Conservation (phyloP, 2,113 vertebrate genomes). For the Oceanites oceanicus region DNA sequence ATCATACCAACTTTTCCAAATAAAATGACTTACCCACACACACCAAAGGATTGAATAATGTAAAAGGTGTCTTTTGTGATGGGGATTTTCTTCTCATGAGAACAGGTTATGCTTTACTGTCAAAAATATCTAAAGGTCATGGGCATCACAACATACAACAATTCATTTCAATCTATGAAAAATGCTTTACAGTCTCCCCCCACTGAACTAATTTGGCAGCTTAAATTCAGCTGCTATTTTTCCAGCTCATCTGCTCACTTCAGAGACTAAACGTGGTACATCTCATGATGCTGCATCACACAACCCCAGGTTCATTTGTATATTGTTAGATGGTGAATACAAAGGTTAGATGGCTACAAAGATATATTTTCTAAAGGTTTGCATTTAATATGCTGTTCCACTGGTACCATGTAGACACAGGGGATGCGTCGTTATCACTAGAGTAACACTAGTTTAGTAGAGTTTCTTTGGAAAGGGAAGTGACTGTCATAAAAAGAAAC, state of each 20-base stretch:
- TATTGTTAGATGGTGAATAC: not conserved
- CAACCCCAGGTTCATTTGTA: not conserved
- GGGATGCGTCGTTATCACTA: not conserved
- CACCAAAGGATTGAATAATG: not conserved
- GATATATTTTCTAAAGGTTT: not conserved
- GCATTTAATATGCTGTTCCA: not conserved
- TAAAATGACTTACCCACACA: not conserved
- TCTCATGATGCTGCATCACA: not conserved
- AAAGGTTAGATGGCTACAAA: not conserved
- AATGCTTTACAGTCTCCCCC: not conserved
- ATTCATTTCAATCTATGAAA: conserved; percentile 7
- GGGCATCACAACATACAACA: not conserved
- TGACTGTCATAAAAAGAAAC: not conserved
- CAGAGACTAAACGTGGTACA: not conserved
- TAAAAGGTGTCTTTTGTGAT: not conserved
- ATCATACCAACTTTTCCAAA: conserved; percentile 26
- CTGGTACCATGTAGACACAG: not conserved
- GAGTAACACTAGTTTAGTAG: not conserved
- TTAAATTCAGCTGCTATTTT: not conserved
- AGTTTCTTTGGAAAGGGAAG: not conserved
- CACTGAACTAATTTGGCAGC: not conserved
- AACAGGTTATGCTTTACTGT: not conserved
- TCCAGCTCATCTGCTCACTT: not conserved
- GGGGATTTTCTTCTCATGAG: conserved; percentile 17
- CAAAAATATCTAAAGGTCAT: conserved; percentile 42